Base-by-base conservation (phyloP, 2,888 invertebrate genomes). In the Acleris literana region DNA sequence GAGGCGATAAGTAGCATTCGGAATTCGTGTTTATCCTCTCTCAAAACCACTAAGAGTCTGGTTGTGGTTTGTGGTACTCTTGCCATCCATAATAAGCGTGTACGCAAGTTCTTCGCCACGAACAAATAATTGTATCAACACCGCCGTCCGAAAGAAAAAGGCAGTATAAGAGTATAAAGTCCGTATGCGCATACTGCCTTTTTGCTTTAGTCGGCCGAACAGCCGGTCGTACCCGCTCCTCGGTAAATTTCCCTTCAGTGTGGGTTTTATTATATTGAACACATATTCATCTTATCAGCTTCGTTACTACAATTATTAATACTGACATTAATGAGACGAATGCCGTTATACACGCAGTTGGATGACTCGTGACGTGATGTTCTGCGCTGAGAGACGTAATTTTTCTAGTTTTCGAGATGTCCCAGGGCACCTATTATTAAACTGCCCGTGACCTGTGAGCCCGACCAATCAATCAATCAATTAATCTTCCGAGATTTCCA, bases 401-500 rank as follows among this genome's bases (percentile, higher is more conserved):
- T 71, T 80, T 79, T 71, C 73, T 72, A 73, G 66, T 74, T 77
- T 81, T 81, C 72, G 76, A 71, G 49, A 76, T 76, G 77, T 75
- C 69, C 74, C 76, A 80, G 79, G 75, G 74, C 77, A 82, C 77
- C 80, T 88, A 89, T 90, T 88, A 90, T 90, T 86, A 85, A 79
- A 77, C 75, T 77, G 86, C 77, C 88, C 88, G 77, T 90, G 90
- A 90, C 90, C 90, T 79, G 74, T 78, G 81, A 77, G 82, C 81
- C 80, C 85, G 84, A 81, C 84, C 83, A 84, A 83, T 83, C 62
- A 66, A 61, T 61, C 61, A 53, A 86, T 82, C 85, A 90, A 90
- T 91, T 90, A 86, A 84, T 85, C 83, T 82, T 83, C 80, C 79
- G 77, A 81, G 84, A 86, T 87, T 87, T 86, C 80, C 75, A 78